Percentiles rank a stretch among this genome's conserved stretches.
phyloP scores from a whole-genome alignment of 2,113 vertebrate species.

The Notothenia rossii region DNA sequence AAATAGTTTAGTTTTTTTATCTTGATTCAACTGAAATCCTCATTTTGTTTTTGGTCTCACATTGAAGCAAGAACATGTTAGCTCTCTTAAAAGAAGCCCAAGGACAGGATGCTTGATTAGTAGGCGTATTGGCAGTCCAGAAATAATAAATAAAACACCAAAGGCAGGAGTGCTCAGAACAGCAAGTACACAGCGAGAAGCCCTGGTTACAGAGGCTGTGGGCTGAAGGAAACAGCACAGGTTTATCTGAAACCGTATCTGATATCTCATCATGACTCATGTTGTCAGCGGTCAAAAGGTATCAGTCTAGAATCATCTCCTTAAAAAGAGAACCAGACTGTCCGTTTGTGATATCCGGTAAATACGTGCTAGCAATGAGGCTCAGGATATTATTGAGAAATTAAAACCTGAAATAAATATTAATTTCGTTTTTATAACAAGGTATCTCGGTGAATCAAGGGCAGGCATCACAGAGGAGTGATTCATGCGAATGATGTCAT shows the following conservation, averaged over 20 bases:
- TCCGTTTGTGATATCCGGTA: conserved; percentile 44
- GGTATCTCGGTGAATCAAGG: conserved; percentile 8
- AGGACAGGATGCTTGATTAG: neutral
- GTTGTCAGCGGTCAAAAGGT: conserved; percentile 58
- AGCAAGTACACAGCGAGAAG: conserved; percentile 1
- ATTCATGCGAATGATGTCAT: conserved; percentile 69
- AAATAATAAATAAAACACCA: conserved; percentile 3
- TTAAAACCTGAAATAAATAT: conserved; percentile 33
- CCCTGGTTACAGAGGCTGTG: conserved; percentile 15
- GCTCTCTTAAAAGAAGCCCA: neutral
- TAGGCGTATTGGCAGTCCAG: neutral
- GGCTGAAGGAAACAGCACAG: conserved; percentile 31
- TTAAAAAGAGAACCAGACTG: conserved; percentile 29
- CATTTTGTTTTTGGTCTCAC: neutral
- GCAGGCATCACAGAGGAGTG: conserved; percentile 28
- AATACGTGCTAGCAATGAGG: conserved; percentile 31
- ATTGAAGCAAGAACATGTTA: neutral
- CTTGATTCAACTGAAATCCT: neutral
- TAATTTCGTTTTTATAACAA: conserved; percentile 6
- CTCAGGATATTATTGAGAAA: conserved; percentile 40
- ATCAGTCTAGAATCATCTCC: conserved; percentile 47
- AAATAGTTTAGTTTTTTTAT: neutral
- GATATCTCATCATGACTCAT: conserved; percentile 70
- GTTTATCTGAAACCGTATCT: conserved; percentile 59
- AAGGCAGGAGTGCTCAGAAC: conserved; percentile 6